Base-by-base conservation (phyloP, 2,888 invertebrate genomes). In the Habrosyne pyritoides region DNA sequence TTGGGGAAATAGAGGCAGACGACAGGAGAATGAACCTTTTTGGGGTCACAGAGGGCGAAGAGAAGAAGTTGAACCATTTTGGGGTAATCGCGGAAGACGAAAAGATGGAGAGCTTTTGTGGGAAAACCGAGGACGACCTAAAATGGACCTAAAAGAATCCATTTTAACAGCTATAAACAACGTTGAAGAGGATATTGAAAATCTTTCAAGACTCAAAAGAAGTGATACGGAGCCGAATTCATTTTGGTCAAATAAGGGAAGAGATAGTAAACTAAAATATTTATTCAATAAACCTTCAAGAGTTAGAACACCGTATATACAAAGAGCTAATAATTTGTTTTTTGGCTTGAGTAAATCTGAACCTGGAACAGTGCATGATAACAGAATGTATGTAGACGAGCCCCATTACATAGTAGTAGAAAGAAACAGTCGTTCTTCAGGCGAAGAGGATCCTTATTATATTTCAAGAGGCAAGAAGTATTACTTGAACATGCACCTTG, bases 391-490 rank as follows among this genome's bases (percentile, higher is more conserved):
- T 62, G 94, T 89, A 0, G 93, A 94, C 21, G 91, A 94, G 72
- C 94, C 94, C 0, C 85, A 84, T 57, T 94, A 90, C 77, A 86
- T 94, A 66, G 63, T 93, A 55, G 85, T 94, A 2, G 89, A 90
- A 54, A 87, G 90, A 64, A 87, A 84, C 57, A 84, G 91, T 56
- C 86, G 91, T 50, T 87, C 89, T 14, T 89, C 91, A 0, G 77
- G 58, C 0, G 90, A 91, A 73, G 83, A 86, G 7, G 92, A 91
- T 59, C 92, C 91, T 1, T 91, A 76, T 58, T 86, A 73, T 55
- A 89, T 92, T 61, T 82, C 89, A 0, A 78, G 91, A 64, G 88
- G 92, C 33, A 86, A 89, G 67, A 89, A 89, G 56, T 84, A 82
- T 65, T 77, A 72, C 54, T 58, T 74, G 0, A 76, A 77, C 42